Evolutionary conservation across 2,888 invertebrate genomes (phyloP).

Genomic region (Liodrosophila aerea): DNA sequence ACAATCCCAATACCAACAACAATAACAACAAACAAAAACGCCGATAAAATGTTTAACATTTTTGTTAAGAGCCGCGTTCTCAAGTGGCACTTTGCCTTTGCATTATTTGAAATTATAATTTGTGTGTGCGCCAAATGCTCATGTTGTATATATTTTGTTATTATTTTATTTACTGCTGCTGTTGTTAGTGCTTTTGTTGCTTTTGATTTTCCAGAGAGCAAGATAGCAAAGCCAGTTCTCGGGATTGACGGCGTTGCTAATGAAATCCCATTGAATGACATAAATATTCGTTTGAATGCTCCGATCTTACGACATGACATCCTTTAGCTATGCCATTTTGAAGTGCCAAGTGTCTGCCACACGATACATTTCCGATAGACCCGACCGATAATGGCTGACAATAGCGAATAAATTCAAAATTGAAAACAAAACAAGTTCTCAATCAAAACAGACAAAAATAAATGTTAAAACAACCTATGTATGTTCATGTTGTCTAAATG

Average conservation of each 20-base stretch:
- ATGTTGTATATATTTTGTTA: conserved; percentile 47
- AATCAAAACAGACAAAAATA: conserved; percentile 48
- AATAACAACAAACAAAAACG: conserved; percentile 38
- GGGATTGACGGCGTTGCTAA: conserved; percentile 53
- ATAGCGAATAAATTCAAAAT: conserved; percentile 20
- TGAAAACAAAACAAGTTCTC: conserved; percentile 56
- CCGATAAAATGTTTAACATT: conserved; percentile 69
- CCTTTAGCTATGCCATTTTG: conserved; percentile 67
- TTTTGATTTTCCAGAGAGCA: conserved; percentile 7
- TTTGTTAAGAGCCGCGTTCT: conserved; percentile 60
- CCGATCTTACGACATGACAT: conserved; percentile 61
- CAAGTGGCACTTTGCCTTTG: conserved; percentile 74
- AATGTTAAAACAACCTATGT: conserved; percentile 49
- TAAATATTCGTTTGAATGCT: conserved; percentile 49
- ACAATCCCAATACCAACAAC: conserved; percentile 26
- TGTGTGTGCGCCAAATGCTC: conserved; percentile 68
- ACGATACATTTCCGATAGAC: conserved; percentile 45
- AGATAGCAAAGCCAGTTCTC: conserved; percentile 16
- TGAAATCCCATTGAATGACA: conserved; percentile 65
- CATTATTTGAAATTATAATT: conserved; percentile 75
- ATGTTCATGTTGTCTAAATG: conserved; percentile 51
- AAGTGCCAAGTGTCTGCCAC: conserved; percentile 37
- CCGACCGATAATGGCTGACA: conserved; percentile 8
- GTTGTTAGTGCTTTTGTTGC: conserved; percentile 27
- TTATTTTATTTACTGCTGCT: conserved; percentile 33